Base-by-base conservation (phyloP, 1,140 invertebrate species). In the Zaprionus inermis region DNA sequence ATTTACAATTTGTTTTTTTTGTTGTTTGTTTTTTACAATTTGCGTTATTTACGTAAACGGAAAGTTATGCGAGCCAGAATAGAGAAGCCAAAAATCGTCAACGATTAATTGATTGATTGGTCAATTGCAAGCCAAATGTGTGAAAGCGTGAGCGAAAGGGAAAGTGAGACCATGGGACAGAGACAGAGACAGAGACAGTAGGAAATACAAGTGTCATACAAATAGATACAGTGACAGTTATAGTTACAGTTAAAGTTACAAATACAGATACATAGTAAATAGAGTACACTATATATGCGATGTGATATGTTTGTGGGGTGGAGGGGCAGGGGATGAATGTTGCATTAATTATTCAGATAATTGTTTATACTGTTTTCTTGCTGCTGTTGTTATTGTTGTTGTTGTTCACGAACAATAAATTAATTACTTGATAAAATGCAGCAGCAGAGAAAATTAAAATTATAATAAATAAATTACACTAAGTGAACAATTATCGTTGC, bases 391-490 rank as follows among this genome's bases (percentile, higher is more conserved):
- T 60, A n/a, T 54, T 59, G 52, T 54, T 58, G 54, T 56, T 56
- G 71, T 75, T 51, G 36, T 20, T 49, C 38, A 44, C n/a, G n/a
- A 44, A 56, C 38, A 76, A 73, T 68, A 57, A 70, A 80, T 76
- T 69, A 76, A 81, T 83, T 83, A 88, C 79, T 79, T 73, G 64
- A 51, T 76, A 66, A 60, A 69, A 56, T n/a, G 36, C 41, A 61
- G 61, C 60, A 70, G 71, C 88, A 84, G 67, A 58, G 58, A 52
- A 67, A 60, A 54, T 63, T 68, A 61, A 57, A 54, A 68, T 76
- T 54, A 72, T 64, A 83, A 84, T 88, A 83, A 89, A 80, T 88
- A 84, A 80, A 88, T 88, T 89, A 88, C 84, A 83, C 83, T 89
- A 88, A 83, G 77, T 88, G 73, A 83, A 89, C 84, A 89, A 72